Percentiles rank a stretch among this genome's conserved stretches.
These are phyloP conservation scores for Meteorus cinctellus DNA, from an alignment of 2,888 invertebrate species.

Conservation along the genomic window DNA sequence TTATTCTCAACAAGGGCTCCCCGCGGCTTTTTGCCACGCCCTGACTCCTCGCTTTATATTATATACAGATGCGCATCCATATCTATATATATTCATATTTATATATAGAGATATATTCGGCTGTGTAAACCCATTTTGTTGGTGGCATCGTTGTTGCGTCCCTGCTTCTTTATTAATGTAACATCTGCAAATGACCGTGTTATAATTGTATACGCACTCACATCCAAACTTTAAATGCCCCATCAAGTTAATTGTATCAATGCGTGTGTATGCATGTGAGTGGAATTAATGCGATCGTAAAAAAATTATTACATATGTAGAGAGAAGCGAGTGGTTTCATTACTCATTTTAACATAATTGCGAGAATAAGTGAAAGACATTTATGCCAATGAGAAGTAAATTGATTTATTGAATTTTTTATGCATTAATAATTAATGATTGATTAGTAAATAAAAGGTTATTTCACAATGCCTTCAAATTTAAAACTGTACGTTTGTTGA, in stretches of 20 bases:
- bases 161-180: conserved; percentile 63
- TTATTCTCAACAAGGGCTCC: conserved; percentile 69
- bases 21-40: conserved; percentile 70
- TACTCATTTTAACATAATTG: too few species aligned
- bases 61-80: conserved; percentile 43
- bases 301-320: not conserved
- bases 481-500: too few species aligned
- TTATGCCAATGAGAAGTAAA: too few species aligned
- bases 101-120: conserved; percentile 16
- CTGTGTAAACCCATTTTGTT: not conserved
- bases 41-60: conserved; percentile 59
- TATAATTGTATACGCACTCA: conserved; percentile 67
- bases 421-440: too few species aligned
- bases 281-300: not conserved
- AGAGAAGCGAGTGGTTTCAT: not conserved
- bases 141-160: not conserved
- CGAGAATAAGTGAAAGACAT: too few species aligned
- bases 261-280: not conserved
- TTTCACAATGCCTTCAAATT: too few species aligned
- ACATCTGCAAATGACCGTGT: conserved; percentile 66
- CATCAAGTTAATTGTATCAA: conserved; percentile 37
- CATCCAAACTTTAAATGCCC: conserved; percentile 50
- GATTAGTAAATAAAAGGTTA: too few species aligned
- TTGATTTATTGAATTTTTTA: too few species aligned
- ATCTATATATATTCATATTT: conserved; percentile 30